phyloP scores from a whole-genome alignment of 2,888 invertebrate species.

The Agrenia bidenticulata region DNA sequence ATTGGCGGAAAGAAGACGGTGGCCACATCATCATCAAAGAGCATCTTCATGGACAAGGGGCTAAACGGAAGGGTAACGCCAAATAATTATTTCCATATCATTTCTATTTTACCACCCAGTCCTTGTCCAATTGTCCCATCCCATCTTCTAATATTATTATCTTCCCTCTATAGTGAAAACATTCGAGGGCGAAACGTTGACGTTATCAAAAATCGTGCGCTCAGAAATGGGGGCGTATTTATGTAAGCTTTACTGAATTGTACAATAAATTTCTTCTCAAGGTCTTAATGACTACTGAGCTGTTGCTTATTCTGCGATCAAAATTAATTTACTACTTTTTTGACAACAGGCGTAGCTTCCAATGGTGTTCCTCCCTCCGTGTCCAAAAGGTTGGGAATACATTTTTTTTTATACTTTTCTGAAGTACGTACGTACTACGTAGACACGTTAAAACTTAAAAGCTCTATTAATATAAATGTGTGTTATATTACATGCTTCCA shows the following conservation, averaged over 20 bases:
- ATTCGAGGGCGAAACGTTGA: slow-evolving; percentile 77
- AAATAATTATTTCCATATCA: background rate
- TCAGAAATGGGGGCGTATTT: slow-evolving; percentile 63
- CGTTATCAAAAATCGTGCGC: slow-evolving; percentile 79
- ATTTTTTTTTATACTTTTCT: slow-evolving; percentile 6
- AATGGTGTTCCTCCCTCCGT: slow-evolving; percentile 86
- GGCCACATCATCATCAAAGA: slow-evolving; percentile 76
- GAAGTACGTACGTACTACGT: too few relatives aligned
- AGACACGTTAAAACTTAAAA: background rate
- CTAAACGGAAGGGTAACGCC: slow-evolving; percentile 70
- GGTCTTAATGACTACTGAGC: slow-evolving; percentile 53
- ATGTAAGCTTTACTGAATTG: slow-evolving; percentile 16
- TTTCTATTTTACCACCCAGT: background rate
- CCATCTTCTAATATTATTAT: background rate
- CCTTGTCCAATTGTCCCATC: background rate
- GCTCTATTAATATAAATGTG: background rate
- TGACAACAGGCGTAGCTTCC: slow-evolving; percentile 70
- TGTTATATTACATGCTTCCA: background rate
- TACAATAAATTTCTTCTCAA: slow-evolving; percentile 65
- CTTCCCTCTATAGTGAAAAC: slow-evolving; percentile 62
- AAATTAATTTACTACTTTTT: slow-evolving; percentile 24
- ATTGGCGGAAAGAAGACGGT: slow-evolving; percentile 74
- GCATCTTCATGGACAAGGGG: slow-evolving; percentile 61
- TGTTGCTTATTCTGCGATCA: too few relatives aligned
- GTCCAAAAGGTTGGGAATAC: slow-evolving; percentile 35